These are phyloP conservation scores for Bathynomus jamesi DNA, from an alignment of 1,140 invertebrate genomes.

Conservation along the genomic window DNA sequence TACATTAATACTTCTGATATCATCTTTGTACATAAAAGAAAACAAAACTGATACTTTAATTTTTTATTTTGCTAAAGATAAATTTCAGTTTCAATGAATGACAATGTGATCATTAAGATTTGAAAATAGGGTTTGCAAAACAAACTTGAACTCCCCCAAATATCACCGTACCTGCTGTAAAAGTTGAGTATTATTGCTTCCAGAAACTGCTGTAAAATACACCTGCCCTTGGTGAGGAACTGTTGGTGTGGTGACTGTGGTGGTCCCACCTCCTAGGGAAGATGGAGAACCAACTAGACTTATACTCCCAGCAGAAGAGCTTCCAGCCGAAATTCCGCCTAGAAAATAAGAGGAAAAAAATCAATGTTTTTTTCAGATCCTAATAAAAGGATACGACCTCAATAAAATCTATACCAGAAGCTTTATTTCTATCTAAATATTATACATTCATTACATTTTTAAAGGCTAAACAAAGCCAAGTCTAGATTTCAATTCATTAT, in stretches of 20 bases:
- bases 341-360: too few relatives aligned
- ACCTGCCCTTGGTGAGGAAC: neutral
- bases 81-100: too few relatives aligned
- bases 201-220: conserved; percentile 1
- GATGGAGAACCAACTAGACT: neutral
- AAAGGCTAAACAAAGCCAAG: too few relatives aligned
- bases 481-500: too few relatives aligned
- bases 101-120: too few relatives aligned
- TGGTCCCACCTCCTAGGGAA: neutral
- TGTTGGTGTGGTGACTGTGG: neutral
- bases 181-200: neutral
- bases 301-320: conserved; percentile 26
- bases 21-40: neutral
- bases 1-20: neutral
- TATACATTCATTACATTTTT: too few relatives aligned
- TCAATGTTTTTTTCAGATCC: too few relatives aligned
- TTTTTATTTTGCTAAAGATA: too few relatives aligned
- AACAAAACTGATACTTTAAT: neutral
- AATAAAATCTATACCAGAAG: too few relatives aligned
- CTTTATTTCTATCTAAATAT: too few relatives aligned
- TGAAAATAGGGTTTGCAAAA: too few relatives aligned
- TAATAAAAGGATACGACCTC: too few relatives aligned
- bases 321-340: conserved; percentile 21
- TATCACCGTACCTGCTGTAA: neutral
- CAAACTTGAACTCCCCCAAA: neutral